Conservation (phyloP, 2,113 vertebrate genomes). For the rabbit (Oryctolagus cuniculus) region mOryCun1.1 NC_091445.1:23408501-23409000, state of each 20-base stretch:
- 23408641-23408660: not conserved
- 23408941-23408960: not conserved
- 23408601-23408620: not conserved
- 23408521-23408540: not conserved
- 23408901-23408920: not conserved
- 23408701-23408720: not conserved
- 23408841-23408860: not conserved
- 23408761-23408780: not conserved
- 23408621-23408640: not conserved
- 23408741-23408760: not conserved
- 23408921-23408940: not conserved
- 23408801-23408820: not conserved
- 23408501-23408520: not conserved
- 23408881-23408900: not conserved
- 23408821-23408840: not conserved
- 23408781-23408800: not conserved
- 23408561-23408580: not conserved
- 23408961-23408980: not conserved
- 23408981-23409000: not conserved
- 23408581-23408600: not conserved
- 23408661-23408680: not conserved
- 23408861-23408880: not conserved
- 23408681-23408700: slow-evolving; percentile 21
- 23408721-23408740: not conserved
- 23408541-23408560: not conserved